Conservation (phyloP, 2,888 invertebrate genomes). For the Branchipolynoe longqiensis region DNA sequence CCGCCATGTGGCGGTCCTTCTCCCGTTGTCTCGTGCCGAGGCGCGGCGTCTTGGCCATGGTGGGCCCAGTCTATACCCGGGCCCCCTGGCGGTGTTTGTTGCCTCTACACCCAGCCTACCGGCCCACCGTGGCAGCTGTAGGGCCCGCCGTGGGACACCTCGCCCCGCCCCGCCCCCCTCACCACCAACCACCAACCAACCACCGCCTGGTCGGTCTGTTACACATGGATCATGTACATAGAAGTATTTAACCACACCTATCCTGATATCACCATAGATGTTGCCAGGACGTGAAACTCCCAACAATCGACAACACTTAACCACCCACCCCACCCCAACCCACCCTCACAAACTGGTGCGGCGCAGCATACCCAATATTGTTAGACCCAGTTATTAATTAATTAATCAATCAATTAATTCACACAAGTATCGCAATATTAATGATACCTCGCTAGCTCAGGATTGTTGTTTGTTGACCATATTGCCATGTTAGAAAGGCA, state of each 20-base stretch:
- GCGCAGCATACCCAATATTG: neutral
- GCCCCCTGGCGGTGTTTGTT: constrained; percentile 20
- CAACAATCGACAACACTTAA: neutral
- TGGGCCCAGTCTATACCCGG: constrained; percentile 39
- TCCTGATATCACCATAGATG: no score
- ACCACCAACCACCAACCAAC: no score
- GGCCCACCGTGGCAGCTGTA: constrained; percentile 54
- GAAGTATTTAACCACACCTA: neutral
- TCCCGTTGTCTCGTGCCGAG: neutral
- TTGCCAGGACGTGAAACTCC: no score
- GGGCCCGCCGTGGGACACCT: constrained; percentile 22
- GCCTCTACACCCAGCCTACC: constrained; percentile 5
- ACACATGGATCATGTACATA: constrained; percentile 4
- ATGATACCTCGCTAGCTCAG: constrained; percentile 57
- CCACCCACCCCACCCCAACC: neutral
- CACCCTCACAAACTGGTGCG: neutral
- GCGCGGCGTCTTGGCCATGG: constrained; percentile 29
- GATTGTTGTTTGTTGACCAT: constrained; percentile 58
- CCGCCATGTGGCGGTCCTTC: no score
- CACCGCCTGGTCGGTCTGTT: no score
- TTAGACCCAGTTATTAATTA: neutral
- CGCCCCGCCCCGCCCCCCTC: constrained; percentile 26
- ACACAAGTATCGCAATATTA: neutral
- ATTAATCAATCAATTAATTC: neutral
- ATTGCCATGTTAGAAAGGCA: no score